These are phyloP conservation scores for Clinocottus analis DNA, from an alignment of 2,113 vertebrate species.

Conservation along the genomic window DNA sequence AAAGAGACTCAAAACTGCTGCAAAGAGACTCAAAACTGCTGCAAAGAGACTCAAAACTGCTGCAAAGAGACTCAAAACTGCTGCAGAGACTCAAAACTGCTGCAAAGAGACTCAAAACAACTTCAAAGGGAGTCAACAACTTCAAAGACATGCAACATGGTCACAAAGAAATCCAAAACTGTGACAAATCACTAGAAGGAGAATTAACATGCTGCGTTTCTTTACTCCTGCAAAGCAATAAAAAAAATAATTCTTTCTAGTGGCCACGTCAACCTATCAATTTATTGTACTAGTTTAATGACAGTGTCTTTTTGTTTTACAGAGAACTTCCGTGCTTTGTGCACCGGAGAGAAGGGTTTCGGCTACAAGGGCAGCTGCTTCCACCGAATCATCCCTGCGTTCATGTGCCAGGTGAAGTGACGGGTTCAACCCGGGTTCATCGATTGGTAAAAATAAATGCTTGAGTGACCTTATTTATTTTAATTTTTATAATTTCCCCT, in stretches of 20 bases:
- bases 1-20: no score
- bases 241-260: no score
- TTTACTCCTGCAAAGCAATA: background rate
- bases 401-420: conserved; percentile 93
- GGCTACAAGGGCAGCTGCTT: conserved; percentile 93
- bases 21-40: no score
- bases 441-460: background rate
- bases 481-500: background rate
- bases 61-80: no score
- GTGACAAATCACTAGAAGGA: no score
- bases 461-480: background rate
- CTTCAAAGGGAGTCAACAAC: no score
- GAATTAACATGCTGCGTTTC: background rate
- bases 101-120: no score
- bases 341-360: conserved; percentile 92
- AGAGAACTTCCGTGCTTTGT: conserved; percentile 95
- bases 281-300: background rate
- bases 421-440: no score
- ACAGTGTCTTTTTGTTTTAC: conserved; percentile 28
- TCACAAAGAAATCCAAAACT: no score
- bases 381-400: conserved; percentile 91
- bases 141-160: no score
- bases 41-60: no score
- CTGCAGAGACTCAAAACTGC: no score
- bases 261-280: background rate